Conservation (phyloP, 35 echinoderm and acorn worm genomes). For the Holothuria glaberrima region DNA sequence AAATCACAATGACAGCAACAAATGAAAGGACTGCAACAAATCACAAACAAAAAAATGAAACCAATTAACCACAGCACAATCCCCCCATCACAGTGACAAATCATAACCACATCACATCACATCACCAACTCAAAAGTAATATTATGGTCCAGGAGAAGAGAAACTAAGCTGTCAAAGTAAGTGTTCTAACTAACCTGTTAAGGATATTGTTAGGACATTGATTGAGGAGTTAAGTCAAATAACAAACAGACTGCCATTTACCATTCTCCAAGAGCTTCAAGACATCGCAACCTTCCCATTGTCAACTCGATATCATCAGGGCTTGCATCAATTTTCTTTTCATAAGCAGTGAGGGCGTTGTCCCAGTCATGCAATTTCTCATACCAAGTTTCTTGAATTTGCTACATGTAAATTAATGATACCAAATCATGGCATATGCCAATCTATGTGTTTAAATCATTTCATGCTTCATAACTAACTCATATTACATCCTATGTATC, state of each 20-base stretch:
- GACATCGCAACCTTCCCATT: constrained; percentile 83
- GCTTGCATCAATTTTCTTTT: constrained; percentile 87
- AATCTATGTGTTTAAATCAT: no score
- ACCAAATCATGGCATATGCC: no score
- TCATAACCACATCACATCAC: no score
- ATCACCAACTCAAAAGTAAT: neutral
- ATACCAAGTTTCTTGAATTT: constrained; percentile 99
- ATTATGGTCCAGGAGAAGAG: neutral
- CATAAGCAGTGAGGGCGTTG: constrained; percentile 90
- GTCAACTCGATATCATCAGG: constrained; percentile 88
- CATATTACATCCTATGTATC: no score
- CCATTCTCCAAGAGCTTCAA: constrained; percentile 98
- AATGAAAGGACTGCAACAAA: neutral
- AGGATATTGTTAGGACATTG: no score
- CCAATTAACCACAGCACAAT: no score
- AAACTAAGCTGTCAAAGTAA: no score
- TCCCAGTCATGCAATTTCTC: constrained; percentile 99
- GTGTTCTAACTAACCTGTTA: no score
- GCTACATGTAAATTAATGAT: constrained; percentile 40
- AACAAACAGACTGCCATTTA: neutral
- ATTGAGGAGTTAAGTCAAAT: neutral
- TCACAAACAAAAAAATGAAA: neutral
- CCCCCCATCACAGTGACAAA: no score
- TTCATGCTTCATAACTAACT: no score
- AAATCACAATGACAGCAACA: no score